These are phyloP conservation scores for Phalera bucephala DNA, from an alignment of 2,888 invertebrate species.

Conservation along the genomic window DNA sequence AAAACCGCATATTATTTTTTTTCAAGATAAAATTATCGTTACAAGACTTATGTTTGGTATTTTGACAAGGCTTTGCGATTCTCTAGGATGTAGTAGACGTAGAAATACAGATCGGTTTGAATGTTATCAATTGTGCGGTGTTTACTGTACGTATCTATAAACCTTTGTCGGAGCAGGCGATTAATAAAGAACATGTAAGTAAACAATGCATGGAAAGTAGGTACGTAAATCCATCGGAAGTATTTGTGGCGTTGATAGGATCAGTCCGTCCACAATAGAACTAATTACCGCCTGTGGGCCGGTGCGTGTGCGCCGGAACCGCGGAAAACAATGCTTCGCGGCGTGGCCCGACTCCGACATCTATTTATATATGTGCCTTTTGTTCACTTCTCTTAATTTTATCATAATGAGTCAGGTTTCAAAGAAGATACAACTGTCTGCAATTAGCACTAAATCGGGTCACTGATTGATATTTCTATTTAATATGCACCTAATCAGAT, in stretches of 20 bases:
- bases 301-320: slow-evolving; percentile 53
- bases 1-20: too few species aligned
- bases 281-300: slow-evolving; percentile 68
- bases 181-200: slow-evolving; percentile 39
- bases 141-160: too few species aligned
- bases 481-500: too few species aligned
- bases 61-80: too few species aligned
- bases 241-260: slow-evolving; percentile 67
- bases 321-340: slow-evolving; percentile 58
- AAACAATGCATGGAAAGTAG: slow-evolving; percentile 75
- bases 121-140: too few species aligned
- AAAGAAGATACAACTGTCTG: slow-evolving; percentile 9
- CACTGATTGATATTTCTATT: slow-evolving; percentile 6
- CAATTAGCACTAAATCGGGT: slow-evolving; percentile 13
- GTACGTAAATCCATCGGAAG: slow-evolving; percentile 77
- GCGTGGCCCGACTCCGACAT: slow-evolving; percentile 23
- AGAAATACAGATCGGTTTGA: too few species aligned
- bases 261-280: slow-evolving; percentile 72
- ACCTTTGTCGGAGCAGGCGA: slow-evolving; percentile 12
- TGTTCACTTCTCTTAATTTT: slow-evolving; percentile 53
- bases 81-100: too few species aligned
- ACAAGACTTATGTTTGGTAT: too few species aligned
- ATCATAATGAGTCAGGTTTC: slow-evolving; percentile 37
- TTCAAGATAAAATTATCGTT: too few species aligned
- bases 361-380: slow-evolving; percentile 45